Percentiles rank a stretch among this genome's conserved stretches.
These are phyloP conservation scores for Saccopteryx bilineata DNA, from an alignment of 2,113 vertebrate species.

Conservation along the genomic window DNA sequence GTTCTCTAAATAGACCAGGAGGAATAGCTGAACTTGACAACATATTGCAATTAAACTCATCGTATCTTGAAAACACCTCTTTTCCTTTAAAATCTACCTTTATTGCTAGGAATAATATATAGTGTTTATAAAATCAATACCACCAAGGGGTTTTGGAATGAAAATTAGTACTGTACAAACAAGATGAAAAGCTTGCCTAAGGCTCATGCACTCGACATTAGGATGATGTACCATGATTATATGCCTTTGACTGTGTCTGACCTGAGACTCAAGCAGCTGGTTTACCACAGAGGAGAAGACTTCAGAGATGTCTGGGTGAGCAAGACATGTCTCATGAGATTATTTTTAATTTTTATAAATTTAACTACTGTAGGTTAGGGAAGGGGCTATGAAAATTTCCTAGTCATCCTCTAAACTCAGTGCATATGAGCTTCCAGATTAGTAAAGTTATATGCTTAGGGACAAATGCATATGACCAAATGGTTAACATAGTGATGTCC, in stretches of 20 bases:
- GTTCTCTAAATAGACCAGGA: not conserved
- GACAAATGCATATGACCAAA: not conserved
- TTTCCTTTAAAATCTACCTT: conserved; percentile 3
- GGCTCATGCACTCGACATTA: not conserved
- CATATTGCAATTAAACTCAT: not conserved
- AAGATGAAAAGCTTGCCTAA: conserved; percentile 27
- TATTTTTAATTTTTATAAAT: not conserved
- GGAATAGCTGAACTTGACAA: not conserved
- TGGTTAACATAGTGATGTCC: not conserved
- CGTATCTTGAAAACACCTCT: not conserved
- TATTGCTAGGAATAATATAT: not conserved
- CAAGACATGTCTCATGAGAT: not conserved
- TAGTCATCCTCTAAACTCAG: conserved; percentile 24
- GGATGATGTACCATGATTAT: not conserved
- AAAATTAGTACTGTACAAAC: not conserved
- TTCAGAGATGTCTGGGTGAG: not conserved
- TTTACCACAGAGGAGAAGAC: not conserved
- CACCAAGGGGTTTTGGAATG: not conserved
- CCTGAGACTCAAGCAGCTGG: not conserved
- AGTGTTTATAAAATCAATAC: not conserved
- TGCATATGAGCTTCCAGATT: not conserved
- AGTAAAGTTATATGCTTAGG: conserved; percentile 13
- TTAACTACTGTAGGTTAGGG: not conserved
- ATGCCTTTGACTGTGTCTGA: not conserved
- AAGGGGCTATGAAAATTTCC: not conserved